A percentile compares a stretch with the other conserved stretches of the same genome.
phyloP scores from a whole-genome alignment of 2,797 vertebrate species.

The Hephaestus fuliginosus region DNA sequence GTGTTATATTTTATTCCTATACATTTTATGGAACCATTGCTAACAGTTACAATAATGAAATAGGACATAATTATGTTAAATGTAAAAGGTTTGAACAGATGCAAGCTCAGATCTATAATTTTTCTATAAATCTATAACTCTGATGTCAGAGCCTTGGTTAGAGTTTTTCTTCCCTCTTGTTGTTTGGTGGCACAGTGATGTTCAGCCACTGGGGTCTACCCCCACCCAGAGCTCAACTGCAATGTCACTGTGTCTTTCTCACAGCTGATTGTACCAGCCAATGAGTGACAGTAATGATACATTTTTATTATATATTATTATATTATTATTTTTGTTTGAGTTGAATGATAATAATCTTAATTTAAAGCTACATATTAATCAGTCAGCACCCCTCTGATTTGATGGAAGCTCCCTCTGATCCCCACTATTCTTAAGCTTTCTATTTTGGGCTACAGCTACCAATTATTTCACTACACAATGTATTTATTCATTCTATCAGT shows the following conservation, averaged over 20 bases:
- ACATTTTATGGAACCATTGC: too few relatives aligned
- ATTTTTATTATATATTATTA: background rate
- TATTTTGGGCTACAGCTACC: background rate
- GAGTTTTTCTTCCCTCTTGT: background rate
- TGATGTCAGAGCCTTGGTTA: background rate
- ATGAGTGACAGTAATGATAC: background rate
- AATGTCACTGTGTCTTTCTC: background rate
- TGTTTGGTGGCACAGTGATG: background rate
- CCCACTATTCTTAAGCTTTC: background rate
- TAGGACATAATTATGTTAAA: too few relatives aligned
- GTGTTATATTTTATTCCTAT: too few relatives aligned
- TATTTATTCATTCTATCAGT: too few relatives aligned
- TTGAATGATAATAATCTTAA: background rate
- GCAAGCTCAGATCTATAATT: too few relatives aligned
- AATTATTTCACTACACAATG: background rate
- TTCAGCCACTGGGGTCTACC: background rate
- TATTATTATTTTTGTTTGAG: background rate
- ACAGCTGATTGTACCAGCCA: slow-evolving; percentile 4
- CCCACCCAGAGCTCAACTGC: background rate
- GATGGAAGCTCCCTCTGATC: background rate
- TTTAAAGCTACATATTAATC: background rate
- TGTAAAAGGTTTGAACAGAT: too few relatives aligned
- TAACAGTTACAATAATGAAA: too few relatives aligned
- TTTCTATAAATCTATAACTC: too few relatives aligned
- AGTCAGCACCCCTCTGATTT: background rate